Evolutionary conservation across 1,140 invertebrate species (phyloP).

Genomic region (Drosophila athabasca): DNA sequence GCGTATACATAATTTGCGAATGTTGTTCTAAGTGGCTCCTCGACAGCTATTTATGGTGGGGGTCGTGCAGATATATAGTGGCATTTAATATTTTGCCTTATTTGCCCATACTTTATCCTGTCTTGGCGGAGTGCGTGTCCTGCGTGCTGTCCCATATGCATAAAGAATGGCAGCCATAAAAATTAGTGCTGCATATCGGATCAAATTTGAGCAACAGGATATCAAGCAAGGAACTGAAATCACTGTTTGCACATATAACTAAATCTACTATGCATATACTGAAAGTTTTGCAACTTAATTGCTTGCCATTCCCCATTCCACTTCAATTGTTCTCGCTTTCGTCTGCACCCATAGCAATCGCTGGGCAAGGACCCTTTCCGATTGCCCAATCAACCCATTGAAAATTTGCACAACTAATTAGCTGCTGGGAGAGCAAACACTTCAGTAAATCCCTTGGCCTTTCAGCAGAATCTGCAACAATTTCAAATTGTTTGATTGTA

Average conservation of each 20-base stretch:
- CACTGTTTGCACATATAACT: too few relatives aligned
- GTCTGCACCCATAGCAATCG: neutral
- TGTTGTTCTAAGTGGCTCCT: slow-evolving; percentile 39
- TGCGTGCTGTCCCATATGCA: slow-evolving; percentile 13
- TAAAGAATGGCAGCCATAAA: slow-evolving; percentile 7
- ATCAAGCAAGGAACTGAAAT: too few relatives aligned
- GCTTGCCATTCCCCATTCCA: neutral
- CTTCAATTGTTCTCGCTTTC: neutral
- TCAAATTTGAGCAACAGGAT: too few relatives aligned
- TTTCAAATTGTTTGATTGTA: slow-evolving; percentile 44
- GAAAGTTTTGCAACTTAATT: neutral
- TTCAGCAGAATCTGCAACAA: slow-evolving; percentile 30
- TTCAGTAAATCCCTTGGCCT: slow-evolving; percentile 23
- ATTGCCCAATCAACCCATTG: slow-evolving; percentile 25
- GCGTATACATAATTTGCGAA: slow-evolving; percentile 45
- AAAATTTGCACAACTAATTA: slow-evolving; percentile 70
- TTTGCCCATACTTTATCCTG: slow-evolving; percentile 2
- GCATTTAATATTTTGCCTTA: slow-evolving; percentile 42
- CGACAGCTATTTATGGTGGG: slow-evolving; percentile 39
- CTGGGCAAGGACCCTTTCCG: too few relatives aligned
- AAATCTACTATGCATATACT: neutral
- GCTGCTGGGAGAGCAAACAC: slow-evolving; percentile 38
- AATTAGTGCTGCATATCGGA: neutral
- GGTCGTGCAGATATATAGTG: slow-evolving; percentile 25
- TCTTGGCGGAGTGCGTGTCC: neutral